phyloP scores from a whole-genome alignment of 2,113 vertebrate species.

The Dromaius novaehollandiae region DNA sequence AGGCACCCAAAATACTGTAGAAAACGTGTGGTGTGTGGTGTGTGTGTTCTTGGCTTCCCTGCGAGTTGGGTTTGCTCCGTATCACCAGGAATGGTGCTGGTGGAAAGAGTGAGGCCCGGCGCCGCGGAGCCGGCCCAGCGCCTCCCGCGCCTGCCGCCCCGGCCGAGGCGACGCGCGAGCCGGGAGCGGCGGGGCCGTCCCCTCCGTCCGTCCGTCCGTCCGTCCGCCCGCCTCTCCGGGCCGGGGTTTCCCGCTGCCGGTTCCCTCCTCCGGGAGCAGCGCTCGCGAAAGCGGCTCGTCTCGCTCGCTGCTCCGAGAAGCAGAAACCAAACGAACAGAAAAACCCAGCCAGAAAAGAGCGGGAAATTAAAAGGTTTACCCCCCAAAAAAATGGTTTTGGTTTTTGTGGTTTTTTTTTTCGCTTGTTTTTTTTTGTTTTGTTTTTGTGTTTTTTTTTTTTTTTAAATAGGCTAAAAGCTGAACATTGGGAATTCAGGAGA shows the following conservation, averaged over 20 bases:
- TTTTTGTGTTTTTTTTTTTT: constrained; percentile 23
- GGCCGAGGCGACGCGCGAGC: no score
- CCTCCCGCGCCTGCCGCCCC: background rate
- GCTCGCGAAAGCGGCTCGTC: constrained; percentile 33
- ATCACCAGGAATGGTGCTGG: constrained; percentile 80
- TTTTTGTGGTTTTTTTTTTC: background rate
- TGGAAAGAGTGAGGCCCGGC: constrained; percentile 79
- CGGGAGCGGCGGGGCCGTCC: no score
- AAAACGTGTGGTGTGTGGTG: constrained; percentile 76
- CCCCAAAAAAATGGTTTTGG: constrained; percentile 64
- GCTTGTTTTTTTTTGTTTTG: background rate
- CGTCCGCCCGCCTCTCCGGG: background rate
- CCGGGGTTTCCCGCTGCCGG: constrained; percentile 11
- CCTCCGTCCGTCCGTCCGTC: no score
- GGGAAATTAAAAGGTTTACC: constrained; percentile 86
- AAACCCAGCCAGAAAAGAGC: constrained; percentile 91
- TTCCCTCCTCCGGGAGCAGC: constrained; percentile 5
- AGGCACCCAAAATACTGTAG: constrained; percentile 88
- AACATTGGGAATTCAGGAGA: constrained; percentile 87
- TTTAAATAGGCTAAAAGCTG: constrained; percentile 90
- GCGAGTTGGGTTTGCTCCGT: constrained; percentile 63
- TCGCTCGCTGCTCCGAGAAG: constrained; percentile 71
- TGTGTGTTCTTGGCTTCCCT: constrained; percentile 66
- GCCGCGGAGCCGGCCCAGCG: constrained; percentile 42
- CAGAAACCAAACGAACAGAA: constrained; percentile 82